Base-by-base conservation (phyloP, 2,797 vertebrate genomes). In the Sylvia borin region DNA sequence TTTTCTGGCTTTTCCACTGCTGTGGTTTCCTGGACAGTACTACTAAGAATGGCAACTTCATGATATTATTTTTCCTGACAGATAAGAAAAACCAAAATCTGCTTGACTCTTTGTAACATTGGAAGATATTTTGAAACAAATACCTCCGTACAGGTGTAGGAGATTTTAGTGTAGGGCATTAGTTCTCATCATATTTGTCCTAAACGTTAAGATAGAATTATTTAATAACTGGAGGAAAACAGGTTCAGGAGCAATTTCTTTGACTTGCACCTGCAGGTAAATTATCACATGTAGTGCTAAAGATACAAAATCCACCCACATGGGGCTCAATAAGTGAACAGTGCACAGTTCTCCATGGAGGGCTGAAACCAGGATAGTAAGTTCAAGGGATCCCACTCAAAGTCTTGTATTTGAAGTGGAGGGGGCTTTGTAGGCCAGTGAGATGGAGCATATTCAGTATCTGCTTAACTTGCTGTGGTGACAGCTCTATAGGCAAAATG, bases 141-240 rank as follows among this genome's bases (percentile, higher is more conserved):
- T 5, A 64, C 32, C 24, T 87, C 51, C 11, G 21, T 12, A 5
- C 0, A 14, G 7, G 7, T 1, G 0, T 54, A 32, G 19, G 53
- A n/a, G 32, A 7, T 70, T 78, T 55, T 20, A 8, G 40, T 67
- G 20, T 16, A 38, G 24, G 13, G 2, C 7, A 16, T 40, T 36
- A 14, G 8, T 65, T 86, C 38, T 65, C 15, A 67, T 61, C 2
- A 2, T 42, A 12, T 5, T 70, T 85, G 13, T 50, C 27, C 27
- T 70, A 85, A 90, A 73, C 5, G 22, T 82, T 80, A 57, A 21
- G 15, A 31, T 13, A 70, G 8, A 77, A 48, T 60, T 2, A 71
- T 66, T 74, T 72, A 26, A 29, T 58, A 61, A 43, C n/a, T 77
- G 20, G 16, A 80, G 43, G 31, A 32, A 90, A 90, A 57, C 0